Evolutionary conservation across 2,113 vertebrate genomes (phyloP), one percentile per base, ranked within the genome.

Genomic region (Seriola aureovittata): DNA sequence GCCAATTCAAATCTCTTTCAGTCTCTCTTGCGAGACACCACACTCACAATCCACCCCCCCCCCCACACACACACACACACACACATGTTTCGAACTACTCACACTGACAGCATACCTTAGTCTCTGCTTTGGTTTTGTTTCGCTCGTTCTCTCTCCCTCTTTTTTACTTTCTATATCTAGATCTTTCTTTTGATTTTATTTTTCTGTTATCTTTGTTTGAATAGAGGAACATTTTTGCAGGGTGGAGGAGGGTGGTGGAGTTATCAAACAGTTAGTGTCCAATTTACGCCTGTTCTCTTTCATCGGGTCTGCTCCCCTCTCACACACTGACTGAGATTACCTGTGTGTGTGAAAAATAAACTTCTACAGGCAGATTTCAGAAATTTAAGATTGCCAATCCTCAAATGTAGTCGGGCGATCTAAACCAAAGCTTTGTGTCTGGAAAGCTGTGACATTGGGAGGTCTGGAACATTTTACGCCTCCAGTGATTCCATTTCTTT

Each of bases 371-470:
- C 67, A 80, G 60, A 85, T 75, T 75, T 86, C 50, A 54, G 34
- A 68, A 71, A 36, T 75, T 76, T 69, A 80, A 78, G 65, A 59
- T 54, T 66, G 25, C 21, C 64, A 57, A 34, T 81, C 74, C 69
- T 88, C 76, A 88, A 80, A 78, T 58, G 34, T 66, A 73, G 75
- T 67, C 63, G 71, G 62, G 42, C 34, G 48, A 81, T 86, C 54
- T 70, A 55, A 89, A 86, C 67, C 59, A 73, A 78, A 83, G 86
- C 84, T 74, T 85, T 86, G 55, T 69, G 54, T 71, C 72, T 85
- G 19, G 5, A 57, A 72, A 87, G 84, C 60, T 69, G 82, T 88
- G 88, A 91, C 84, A 87, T 87, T 91, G 86, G 78, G 73, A 77
- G 76, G 72, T 88, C 73, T 89, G 84, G 68, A 88, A 86, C 79